A percentile compares a stretch with the other conserved stretches of the same genome.
Conservation (phyloP, 2,888 invertebrate genomes). For the Folsomia candida region DNA sequence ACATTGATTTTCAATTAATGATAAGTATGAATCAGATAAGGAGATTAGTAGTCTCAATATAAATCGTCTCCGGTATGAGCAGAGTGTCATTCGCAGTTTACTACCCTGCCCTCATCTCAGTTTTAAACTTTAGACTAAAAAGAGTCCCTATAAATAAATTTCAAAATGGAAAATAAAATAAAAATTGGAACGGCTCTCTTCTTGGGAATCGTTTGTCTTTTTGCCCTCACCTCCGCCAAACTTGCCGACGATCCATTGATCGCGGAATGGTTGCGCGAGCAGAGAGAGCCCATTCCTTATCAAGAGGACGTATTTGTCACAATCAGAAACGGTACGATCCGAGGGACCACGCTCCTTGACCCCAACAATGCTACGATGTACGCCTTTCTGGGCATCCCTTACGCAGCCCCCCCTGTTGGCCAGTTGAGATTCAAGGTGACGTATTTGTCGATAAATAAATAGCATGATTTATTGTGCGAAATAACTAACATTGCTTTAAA, state of each 20-base stretch:
- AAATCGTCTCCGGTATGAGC: too few species aligned
- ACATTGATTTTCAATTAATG: too few species aligned
- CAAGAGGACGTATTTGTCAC: slow-evolving; percentile 5
- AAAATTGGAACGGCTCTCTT: too few species aligned
- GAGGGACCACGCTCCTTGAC: slow-evolving; percentile 10
- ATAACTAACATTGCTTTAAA: background rate
- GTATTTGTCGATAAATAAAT: too few species aligned
- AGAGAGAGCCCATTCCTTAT: background rate
- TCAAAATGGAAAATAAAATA: too few species aligned
- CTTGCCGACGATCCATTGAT: background rate
- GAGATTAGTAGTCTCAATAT: too few species aligned
- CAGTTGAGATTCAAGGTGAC: slow-evolving; percentile 25
- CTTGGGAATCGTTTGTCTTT: too few species aligned
- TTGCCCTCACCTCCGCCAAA: background rate
- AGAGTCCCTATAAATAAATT: too few species aligned
- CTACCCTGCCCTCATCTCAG: too few species aligned
- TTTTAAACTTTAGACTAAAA: too few species aligned
- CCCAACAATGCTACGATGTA: slow-evolving; percentile 14
- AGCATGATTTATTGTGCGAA: background rate
- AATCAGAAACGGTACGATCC: slow-evolving; percentile 29
- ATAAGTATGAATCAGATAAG: too few species aligned
- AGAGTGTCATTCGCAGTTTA: too few species aligned
- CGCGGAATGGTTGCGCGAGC: slow-evolving; percentile 1
- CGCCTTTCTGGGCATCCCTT: slow-evolving; percentile 25
- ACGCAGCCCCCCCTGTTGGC: slow-evolving; percentile 12